A percentile compares a stretch with the other conserved stretches of the same genome.
Conservation (phyloP, 2,888 invertebrate species). For the Eulithis testata region DNA sequence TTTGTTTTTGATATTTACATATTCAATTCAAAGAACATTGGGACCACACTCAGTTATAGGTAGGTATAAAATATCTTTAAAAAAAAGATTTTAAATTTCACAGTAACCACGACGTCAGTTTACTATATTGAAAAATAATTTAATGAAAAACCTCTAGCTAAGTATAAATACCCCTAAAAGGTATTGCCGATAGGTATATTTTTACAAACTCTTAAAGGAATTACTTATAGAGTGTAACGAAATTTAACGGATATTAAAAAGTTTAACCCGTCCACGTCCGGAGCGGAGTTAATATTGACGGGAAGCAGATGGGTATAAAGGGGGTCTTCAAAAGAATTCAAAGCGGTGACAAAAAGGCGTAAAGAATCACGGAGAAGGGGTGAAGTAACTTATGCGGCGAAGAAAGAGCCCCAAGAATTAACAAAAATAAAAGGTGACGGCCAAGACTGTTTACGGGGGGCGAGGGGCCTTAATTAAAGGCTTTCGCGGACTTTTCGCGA, state of each 20-base stretch:
- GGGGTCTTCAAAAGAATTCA: conserved; percentile 83
- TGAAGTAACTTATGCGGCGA: conserved; percentile 84
- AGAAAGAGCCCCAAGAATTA: conserved; percentile 80
- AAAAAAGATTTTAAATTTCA: too few relatives aligned
- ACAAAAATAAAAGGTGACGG: conserved; percentile 85
- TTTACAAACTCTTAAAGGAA: conserved; percentile 56
- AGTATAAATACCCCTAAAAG: conserved; percentile 3
- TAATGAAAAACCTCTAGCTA: too few relatives aligned
- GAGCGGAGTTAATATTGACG: conserved; percentile 84
- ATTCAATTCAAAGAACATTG: neutral
- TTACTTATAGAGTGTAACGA: conserved; percentile 76
- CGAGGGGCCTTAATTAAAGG: conserved; percentile 82
- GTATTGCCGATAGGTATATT: conserved; percentile 30
- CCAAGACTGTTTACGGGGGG: conserved; percentile 78
- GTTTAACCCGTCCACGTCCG: conserved; percentile 76
- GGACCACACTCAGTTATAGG: too few relatives aligned
- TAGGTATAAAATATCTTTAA: too few relatives aligned
- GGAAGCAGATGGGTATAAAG: conserved; percentile 82
- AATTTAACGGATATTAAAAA: conserved; percentile 85
- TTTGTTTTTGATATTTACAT: conserved; percentile 41
- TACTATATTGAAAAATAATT: too few relatives aligned
- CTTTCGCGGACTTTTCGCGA: conserved; percentile 81
- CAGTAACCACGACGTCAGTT: too few relatives aligned
- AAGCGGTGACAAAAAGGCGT: conserved; percentile 84
- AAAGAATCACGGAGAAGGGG: conserved; percentile 79